Evolutionary conservation across 2,113 vertebrate species (phyloP).

Genomic region (Larimichthys polyactis): DNA sequence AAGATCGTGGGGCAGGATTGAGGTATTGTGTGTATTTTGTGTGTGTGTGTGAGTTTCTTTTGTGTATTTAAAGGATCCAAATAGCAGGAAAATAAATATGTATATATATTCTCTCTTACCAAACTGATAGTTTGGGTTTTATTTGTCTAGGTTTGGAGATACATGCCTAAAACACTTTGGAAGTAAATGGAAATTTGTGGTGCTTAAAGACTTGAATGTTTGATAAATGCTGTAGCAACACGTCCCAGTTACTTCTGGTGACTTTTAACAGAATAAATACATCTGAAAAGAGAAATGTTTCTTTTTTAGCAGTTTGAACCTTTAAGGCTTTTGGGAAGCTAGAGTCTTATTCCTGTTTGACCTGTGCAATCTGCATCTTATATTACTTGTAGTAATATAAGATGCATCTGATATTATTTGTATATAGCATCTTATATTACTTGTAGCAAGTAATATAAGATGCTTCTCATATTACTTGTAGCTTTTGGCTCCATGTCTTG

Average conservation of each 20-base stretch:
- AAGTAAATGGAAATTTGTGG: neutral
- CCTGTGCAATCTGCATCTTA: constrained; percentile 11
- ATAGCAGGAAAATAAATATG: neutral
- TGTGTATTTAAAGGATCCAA: neutral
- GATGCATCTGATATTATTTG: too few species aligned
- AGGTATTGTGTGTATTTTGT: constrained; percentile 61
- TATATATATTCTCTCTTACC: neutral
- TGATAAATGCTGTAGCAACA: neutral
- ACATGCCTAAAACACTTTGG: neutral
- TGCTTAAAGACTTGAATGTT: neutral
- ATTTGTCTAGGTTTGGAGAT: neutral
- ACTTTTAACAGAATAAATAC: neutral
- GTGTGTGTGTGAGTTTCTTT: neutral
- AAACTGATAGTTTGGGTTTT: neutral
- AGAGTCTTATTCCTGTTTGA: neutral
- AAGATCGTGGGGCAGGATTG: constrained; percentile 74
- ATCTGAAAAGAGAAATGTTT: neutral
- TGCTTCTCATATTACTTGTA: constrained; percentile 10
- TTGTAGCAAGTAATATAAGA: too few species aligned
- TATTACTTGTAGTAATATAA: neutral
- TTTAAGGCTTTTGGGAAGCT: neutral
- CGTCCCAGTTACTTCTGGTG: neutral
- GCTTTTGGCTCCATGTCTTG: constrained; percentile 1
- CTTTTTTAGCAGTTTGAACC: neutral
- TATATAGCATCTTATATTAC: constrained; percentile 4